Evolutionary conservation across 2,797 vertebrate species (phyloP).

Genomic region (Coracias cyanogaster): DNA sequence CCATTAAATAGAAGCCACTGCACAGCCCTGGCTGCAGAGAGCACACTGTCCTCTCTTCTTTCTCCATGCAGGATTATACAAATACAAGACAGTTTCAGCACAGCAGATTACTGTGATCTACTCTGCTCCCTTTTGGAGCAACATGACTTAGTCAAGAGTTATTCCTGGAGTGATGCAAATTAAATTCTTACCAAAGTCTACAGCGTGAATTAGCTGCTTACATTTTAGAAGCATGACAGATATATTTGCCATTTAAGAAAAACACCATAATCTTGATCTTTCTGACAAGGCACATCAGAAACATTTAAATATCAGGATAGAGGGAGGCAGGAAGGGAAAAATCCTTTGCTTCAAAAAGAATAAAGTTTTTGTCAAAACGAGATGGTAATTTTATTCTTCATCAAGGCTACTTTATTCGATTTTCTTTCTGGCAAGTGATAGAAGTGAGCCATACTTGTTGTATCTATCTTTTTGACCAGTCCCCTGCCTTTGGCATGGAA

Average conservation of each 20-base stretch:
- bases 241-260: constrained; percentile 19
- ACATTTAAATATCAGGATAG: neutral
- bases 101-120: neutral
- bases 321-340: neutral
- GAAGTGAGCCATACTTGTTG: constrained; percentile 88
- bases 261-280: neutral
- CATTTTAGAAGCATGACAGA: constrained; percentile 9
- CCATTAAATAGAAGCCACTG: neutral
- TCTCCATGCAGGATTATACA: neutral
- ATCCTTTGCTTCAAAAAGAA: neutral
- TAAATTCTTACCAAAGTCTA: constrained; percentile 10
- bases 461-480: constrained; percentile 96
- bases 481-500: constrained; percentile 98
- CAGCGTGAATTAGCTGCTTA: neutral
- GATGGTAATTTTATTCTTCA: neutral
- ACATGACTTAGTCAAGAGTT: constrained; percentile 52
- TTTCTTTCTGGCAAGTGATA: neutral
- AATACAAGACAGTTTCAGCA: neutral
- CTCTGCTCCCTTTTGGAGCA: neutral
- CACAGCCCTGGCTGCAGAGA: neutral
- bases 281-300: constrained; percentile 16
- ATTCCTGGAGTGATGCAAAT: constrained; percentile 51
- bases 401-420: neutral
- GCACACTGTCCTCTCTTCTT: neutral
- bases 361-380: neutral